These are phyloP conservation scores for Didymodactylos carnosus DNA, from an alignment of 2,888 invertebrate genomes.

Conservation along the genomic window DNA sequence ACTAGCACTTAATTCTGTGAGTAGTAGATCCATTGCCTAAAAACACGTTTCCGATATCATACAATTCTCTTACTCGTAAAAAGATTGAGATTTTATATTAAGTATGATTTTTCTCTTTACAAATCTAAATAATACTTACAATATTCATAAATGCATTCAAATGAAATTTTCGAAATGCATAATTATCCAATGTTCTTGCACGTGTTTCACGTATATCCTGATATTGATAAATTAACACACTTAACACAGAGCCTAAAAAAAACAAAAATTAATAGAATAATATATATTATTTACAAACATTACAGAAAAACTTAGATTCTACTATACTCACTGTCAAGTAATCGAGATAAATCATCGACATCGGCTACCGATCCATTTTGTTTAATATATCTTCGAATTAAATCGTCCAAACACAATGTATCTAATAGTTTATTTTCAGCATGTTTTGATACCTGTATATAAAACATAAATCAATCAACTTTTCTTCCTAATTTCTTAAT, in stretches of 20 bases:
- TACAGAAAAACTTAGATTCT: background rate
- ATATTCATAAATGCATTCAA: constrained; percentile 14
- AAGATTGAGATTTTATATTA: background rate
- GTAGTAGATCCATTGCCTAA: constrained; percentile 9
- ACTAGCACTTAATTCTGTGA: constrained; percentile 5
- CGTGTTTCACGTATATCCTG: background rate
- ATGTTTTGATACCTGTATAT: background rate
- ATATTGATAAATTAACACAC: background rate
- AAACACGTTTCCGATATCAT: background rate
- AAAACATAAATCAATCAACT: too few relatives aligned
- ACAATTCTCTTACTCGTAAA: background rate
- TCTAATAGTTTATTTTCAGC: background rate
- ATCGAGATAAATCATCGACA: background rate
- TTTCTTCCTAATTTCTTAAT: too few relatives aligned
- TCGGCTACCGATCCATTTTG: background rate
- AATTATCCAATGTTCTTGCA: constrained; percentile 7
- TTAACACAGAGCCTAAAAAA: background rate
- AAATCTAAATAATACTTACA: background rate
- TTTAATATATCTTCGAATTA: background rate
- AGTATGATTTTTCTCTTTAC: too few relatives aligned
- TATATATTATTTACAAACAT: background rate
- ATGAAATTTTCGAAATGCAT: constrained; percentile 14
- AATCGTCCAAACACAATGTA: background rate
- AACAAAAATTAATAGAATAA: background rate
- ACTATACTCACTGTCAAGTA: background rate